Evolutionary conservation across 2,888 invertebrate species (phyloP).

Genomic region (Ornithoptera alexandrae): DNA sequence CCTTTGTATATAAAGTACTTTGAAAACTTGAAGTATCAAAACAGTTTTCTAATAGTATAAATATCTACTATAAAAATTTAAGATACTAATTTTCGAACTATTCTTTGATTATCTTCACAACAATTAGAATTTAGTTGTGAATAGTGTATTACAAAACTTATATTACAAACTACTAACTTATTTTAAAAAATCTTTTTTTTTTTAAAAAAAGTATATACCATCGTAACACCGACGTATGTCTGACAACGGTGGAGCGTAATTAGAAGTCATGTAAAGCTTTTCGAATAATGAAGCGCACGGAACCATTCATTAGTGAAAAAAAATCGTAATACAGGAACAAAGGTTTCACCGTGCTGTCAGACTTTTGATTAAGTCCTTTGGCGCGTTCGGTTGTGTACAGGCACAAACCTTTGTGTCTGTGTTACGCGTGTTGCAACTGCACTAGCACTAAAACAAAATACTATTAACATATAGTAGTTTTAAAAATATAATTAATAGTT

Average conservation of each 20-base stretch:
- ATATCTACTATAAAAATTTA: background rate
- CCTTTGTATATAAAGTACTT: background rate
- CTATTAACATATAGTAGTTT: background rate
- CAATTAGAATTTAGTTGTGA: too few relatives aligned
- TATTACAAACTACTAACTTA: too few relatives aligned
- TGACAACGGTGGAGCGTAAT: constrained; percentile 1
- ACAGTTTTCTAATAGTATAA: background rate
- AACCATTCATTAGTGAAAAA: constrained; percentile 16
- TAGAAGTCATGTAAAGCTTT: constrained; percentile 9
- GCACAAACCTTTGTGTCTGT: background rate
- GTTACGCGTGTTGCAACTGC: background rate
- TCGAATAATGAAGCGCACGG: constrained; percentile 14
- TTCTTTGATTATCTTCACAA: too few relatives aligned
- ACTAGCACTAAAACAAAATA: background rate
- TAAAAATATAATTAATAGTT: background rate
- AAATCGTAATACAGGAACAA: constrained; percentile 14
- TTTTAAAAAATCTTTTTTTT: background rate
- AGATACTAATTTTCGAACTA: too few relatives aligned
- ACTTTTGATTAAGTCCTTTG: constrained; percentile 29
- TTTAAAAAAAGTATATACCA: background rate
- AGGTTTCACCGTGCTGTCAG: constrained; percentile 4
- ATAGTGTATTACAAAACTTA: background rate
- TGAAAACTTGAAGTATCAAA: background rate
- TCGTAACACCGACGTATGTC: background rate
- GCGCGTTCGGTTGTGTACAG: constrained; percentile 1